These are phyloP conservation scores for Dromiciops gliroides DNA, from an alignment of 2,113 vertebrate species.

Conservation along the genomic window DNA sequence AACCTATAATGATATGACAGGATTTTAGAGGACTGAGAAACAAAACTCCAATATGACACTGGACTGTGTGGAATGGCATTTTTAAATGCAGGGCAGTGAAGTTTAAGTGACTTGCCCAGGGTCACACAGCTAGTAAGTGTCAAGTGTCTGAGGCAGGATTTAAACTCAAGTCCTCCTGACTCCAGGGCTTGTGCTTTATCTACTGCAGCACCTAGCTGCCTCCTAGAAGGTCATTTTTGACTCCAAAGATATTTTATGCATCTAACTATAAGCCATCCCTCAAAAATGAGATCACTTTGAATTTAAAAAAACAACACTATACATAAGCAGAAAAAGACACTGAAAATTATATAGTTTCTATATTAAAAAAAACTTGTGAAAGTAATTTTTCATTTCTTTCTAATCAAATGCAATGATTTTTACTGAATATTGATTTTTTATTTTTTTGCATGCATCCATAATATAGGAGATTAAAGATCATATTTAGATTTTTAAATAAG, in stretches of 20 bases:
- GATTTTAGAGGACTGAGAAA: neutral
- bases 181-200: too few relatives aligned
- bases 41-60: neutral
- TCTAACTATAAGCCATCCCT: neutral
- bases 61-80: too few relatives aligned
- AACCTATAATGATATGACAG: too few relatives aligned
- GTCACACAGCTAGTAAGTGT: too few relatives aligned
- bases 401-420: neutral
- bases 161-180: too few relatives aligned
- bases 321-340: neutral
- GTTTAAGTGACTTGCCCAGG: too few relatives aligned
- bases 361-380: neutral
- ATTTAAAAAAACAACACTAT: neutral
- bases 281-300: neutral
- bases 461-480: neutral
- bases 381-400: neutral
- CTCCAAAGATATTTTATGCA: neutral
- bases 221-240: neutral
- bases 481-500: neutral
- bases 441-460: neutral
- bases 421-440: neutral
- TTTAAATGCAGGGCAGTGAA: too few relatives aligned
- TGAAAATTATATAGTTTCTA: neutral
- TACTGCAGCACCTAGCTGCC: too few relatives aligned
- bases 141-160: too few relatives aligned